These are phyloP conservation scores for Lampris incognitus DNA, from an alignment of 2,113 vertebrate species.

Conservation along the genomic window DNA sequence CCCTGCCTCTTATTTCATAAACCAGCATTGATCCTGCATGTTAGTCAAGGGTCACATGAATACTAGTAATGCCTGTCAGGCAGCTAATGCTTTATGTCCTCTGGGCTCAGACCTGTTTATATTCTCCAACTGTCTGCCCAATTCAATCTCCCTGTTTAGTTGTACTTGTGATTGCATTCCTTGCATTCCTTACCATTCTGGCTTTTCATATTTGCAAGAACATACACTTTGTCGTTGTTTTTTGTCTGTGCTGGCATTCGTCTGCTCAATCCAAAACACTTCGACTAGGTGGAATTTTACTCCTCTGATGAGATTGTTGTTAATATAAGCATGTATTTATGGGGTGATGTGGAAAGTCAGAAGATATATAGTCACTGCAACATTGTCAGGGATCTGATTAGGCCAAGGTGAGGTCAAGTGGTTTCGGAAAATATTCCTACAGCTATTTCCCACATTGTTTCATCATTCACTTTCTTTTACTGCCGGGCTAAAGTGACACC, in stretches of 20 bases:
- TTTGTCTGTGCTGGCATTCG: too few species aligned
- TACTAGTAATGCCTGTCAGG: conserved; percentile 7
- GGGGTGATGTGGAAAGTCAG: neutral
- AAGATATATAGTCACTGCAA: conserved; percentile 10
- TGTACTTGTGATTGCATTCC: neutral
- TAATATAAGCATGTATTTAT: neutral
- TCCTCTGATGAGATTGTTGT: neutral
- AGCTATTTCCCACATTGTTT: conserved; percentile 44
- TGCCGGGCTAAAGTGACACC: neutral
- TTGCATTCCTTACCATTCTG: neutral
- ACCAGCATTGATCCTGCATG: conserved; percentile 29
- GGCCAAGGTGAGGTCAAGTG: conserved; percentile 57
- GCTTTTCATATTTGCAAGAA: conserved; percentile 11
- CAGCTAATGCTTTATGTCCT: neutral
- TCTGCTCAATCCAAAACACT: too few species aligned
- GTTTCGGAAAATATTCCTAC: conserved; percentile 52
- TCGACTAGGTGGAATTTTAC: too few species aligned
- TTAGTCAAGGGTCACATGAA: conserved; percentile 26
- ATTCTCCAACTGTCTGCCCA: too few species aligned
- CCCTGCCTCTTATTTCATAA: conserved; percentile 27
- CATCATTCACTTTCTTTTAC: conserved; percentile 33
- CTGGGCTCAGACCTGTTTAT: too few species aligned
- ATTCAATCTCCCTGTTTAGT: too few species aligned
- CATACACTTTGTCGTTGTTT: neutral
- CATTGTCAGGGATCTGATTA: conserved; percentile 29